These are phyloP conservation scores for Ariopsis seemanni DNA, from an alignment of 2,113 vertebrate genomes.

Conservation along the genomic window DNA sequence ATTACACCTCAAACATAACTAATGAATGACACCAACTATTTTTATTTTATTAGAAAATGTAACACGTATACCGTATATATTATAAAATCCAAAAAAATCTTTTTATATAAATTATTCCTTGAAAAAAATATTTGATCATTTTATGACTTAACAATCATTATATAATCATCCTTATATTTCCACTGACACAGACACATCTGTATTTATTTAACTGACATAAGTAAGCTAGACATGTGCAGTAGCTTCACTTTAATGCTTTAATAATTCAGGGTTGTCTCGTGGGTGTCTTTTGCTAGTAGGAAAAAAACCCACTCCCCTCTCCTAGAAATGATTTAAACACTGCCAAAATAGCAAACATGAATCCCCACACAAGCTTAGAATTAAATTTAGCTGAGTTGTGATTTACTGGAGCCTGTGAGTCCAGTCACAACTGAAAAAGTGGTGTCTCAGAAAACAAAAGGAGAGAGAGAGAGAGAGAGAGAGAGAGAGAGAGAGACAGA, in stretches of 20 bases:
- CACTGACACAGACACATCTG: slow-evolving; percentile 26
- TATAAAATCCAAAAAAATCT: background rate
- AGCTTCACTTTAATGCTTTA: slow-evolving; percentile 41
- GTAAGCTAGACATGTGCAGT: slow-evolving; percentile 24
- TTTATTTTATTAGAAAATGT: background rate
- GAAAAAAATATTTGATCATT: background rate
- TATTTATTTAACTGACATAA: slow-evolving; percentile 21
- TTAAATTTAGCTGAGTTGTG: slow-evolving; percentile 61
- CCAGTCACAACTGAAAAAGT: slow-evolving; percentile 54
- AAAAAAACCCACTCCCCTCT: slow-evolving; percentile 41
- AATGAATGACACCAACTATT: slow-evolving; percentile 1
- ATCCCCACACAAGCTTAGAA: slow-evolving; percentile 55
- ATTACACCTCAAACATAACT: background rate
- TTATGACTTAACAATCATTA: slow-evolving; percentile 1
- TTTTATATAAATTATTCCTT: background rate
- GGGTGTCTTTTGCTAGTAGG: slow-evolving; percentile 33
- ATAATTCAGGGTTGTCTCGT: slow-evolving; percentile 43
- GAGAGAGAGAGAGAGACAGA: slow-evolving; percentile 24
- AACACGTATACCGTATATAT: background rate
- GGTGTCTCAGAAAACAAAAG: slow-evolving; percentile 53
- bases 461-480: slow-evolving; percentile 28
- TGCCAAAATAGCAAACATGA: slow-evolving; percentile 47
- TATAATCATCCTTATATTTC: slow-evolving; percentile 15
- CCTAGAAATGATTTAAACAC: slow-evolving; percentile 35
- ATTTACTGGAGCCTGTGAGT: slow-evolving; percentile 65